phyloP scores from a whole-genome alignment of 1,140 invertebrate genomes.

The Anoplophora glabripennis region DNA sequence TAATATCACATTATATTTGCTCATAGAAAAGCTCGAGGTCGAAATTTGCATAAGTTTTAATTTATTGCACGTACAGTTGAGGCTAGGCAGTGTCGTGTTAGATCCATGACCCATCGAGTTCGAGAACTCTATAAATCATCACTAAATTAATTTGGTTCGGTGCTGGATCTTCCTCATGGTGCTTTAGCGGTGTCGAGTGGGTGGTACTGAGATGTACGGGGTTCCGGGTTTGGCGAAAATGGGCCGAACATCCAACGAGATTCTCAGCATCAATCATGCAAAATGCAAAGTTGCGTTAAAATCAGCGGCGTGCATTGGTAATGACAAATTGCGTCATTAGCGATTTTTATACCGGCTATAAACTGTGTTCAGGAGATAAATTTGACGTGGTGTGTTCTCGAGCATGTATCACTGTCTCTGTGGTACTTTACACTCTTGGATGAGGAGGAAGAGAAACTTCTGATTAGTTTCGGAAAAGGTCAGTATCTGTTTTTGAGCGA shows the following conservation, averaged over 20 bases:
- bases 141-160: slow-evolving; percentile 14
- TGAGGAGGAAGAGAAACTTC: too few species aligned
- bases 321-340: slow-evolving; percentile 15
- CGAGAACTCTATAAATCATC: slow-evolving; percentile 15
- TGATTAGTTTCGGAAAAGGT: too few species aligned
- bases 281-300: slow-evolving; percentile 10
- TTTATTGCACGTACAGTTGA: slow-evolving; percentile 13
- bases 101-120: slow-evolving; percentile 5
- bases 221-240: slow-evolving; percentile 1
- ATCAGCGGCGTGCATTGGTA: slow-evolving; percentile 3
- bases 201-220: slow-evolving; percentile 8
- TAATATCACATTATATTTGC: slow-evolving; percentile 1
- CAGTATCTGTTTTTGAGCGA: too few species aligned
- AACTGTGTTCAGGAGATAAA: slow-evolving; percentile 5
- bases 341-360: slow-evolving; percentile 13
- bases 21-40: background rate
- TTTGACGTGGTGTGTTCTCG: background rate
- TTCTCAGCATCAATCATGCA: background rate
- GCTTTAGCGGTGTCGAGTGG: slow-evolving; percentile 6
- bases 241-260: background rate
- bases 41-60: slow-evolving; percentile 3
- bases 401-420: too few species aligned
- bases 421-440: too few species aligned
- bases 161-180: background rate
- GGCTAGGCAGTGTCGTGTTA: slow-evolving; percentile 6